phyloP scores from a whole-genome alignment of 2,888 invertebrate species.

The Drosophila meridiana region DNA sequence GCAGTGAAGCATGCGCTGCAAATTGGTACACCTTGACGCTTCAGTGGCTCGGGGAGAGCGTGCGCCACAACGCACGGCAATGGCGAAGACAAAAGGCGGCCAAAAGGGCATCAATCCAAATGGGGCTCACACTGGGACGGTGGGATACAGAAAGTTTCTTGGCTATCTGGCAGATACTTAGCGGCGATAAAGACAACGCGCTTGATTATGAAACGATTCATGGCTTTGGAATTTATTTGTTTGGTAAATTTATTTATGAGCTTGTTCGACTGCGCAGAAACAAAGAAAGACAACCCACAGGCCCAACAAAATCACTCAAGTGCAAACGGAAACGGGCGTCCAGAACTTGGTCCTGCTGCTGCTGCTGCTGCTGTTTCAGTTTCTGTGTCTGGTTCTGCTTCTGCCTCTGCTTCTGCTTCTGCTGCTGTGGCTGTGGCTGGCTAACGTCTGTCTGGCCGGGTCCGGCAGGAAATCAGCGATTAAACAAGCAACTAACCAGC shows the following conservation, averaged over 20 bases:
- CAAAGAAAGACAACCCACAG: constrained; percentile 59
- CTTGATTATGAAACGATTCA: constrained; percentile 73
- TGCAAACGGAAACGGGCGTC: constrained; percentile 75
- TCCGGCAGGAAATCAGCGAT: constrained; percentile 79
- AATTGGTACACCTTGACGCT: constrained; percentile 84
- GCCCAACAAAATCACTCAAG: constrained; percentile 74
- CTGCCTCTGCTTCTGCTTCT: neutral
- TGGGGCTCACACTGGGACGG: constrained; percentile 11
- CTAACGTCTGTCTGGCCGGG: constrained; percentile 14
- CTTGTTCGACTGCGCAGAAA: constrained; percentile 75
- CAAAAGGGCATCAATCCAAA: constrained; percentile 68
- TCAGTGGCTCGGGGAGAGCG: constrained; percentile 68
- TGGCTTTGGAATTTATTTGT: constrained; percentile 76
- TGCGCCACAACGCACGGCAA: constrained; percentile 21
- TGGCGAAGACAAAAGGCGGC: constrained; percentile 52
- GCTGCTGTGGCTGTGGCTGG: neutral
- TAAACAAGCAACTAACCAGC: constrained; percentile 75
- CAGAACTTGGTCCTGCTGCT: constrained; percentile 66
- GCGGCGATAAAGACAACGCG: constrained; percentile 74
- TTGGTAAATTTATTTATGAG: constrained; percentile 78
- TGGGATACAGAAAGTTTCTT: constrained; percentile 57
- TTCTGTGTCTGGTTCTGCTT: neutral
- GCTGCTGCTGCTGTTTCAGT: neutral
- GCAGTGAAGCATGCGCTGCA: constrained; percentile 81
- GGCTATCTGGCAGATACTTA: constrained; percentile 72